Conservation (phyloP, 1,140 invertebrate species). For the Ceratina calcarata region DNA sequence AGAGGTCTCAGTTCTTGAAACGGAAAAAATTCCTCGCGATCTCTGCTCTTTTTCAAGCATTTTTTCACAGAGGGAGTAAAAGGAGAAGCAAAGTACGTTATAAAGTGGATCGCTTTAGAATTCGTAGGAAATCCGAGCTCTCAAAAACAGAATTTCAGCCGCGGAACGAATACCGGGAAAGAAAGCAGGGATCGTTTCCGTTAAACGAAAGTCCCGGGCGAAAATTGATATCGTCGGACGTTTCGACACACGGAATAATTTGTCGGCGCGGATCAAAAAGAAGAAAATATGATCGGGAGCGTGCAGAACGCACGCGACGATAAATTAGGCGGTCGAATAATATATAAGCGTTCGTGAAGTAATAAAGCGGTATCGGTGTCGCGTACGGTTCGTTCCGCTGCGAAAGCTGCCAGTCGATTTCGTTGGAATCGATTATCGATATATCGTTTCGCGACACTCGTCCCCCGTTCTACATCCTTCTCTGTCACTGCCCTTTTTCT, state of each 20-base stretch:
- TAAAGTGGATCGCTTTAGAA: background rate
- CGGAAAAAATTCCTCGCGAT: background rate
- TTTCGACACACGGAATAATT: slow-evolving; percentile 28
- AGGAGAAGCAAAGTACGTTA: background rate
- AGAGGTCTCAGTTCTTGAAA: background rate
- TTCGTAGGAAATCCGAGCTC: background rate
- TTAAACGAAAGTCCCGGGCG: slow-evolving; percentile 6
- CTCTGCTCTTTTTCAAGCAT: background rate
- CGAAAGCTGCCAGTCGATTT: slow-evolving; percentile 47
- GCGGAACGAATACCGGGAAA: background rate
- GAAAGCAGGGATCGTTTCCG: background rate
- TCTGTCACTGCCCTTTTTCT: slow-evolving; percentile 19
- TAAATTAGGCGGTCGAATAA: slow-evolving; percentile 61
- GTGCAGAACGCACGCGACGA: slow-evolving; percentile 26
- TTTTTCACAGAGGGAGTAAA: background rate
- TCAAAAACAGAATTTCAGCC: no score
- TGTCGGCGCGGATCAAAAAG: background rate
- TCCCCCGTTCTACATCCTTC: background rate
- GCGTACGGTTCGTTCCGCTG: slow-evolving; percentile 3
- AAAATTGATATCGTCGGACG: slow-evolving; percentile 3
- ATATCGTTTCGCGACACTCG: slow-evolving; percentile 30
- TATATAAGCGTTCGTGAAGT: slow-evolving; percentile 53
- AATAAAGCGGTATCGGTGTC: slow-evolving; percentile 59
- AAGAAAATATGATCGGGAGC: slow-evolving; percentile 1
- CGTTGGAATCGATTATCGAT: slow-evolving; percentile 62